Base-by-base conservation (phyloP, 1,140 invertebrate genomes). In the Apis cerana region DNA sequence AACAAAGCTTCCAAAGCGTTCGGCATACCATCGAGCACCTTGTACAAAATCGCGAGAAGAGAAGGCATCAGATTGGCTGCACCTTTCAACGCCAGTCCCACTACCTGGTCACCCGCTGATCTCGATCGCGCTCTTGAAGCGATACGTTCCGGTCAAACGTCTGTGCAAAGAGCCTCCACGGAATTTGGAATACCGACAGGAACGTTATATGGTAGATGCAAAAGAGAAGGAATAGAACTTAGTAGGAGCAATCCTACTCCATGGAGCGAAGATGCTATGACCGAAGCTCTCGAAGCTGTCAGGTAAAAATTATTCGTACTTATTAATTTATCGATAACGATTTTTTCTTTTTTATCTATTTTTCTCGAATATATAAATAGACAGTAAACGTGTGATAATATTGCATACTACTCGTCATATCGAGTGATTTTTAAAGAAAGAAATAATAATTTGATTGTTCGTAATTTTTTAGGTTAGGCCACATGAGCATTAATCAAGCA, bases 1-100 rank as follows among this genome's bases (percentile, higher is more conserved):
- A 98, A 98, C 92, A 98, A 98, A 94, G 97, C 97, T 27, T 98
- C 97, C 80, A 98, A 98, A 92, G 97, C 97, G n/a, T 98, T 97
- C 91, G 97, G 96, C 23, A 98, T 98, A 91, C 97, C 97, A 27
- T 98, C 97, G 88, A 98, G 97, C 91, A 98, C 97, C 9, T 93
- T 98, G 89, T 98, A 98, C 94, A 98, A 98, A 95, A 98, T 98
- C 88, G 97, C 97, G 17, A 95, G 97, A 84, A 95, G 97, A 90
- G 97, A 98, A 94, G 97, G 97, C 71, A 98, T 98, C 89, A 95
- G 97, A 85, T 94, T 98, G 87, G 97, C 97, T 33, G 97, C 97
- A 52, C 97, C 97, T 1, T 98, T 98, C 94, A 98, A 98, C 94
- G 97, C 97, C n/a, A 97, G 97, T 84, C 97, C 97, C 21, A 98